These are phyloP conservation scores for Albula glossodonta DNA, from an alignment of 2,113 vertebrate genomes.

Conservation along the genomic window DNA sequence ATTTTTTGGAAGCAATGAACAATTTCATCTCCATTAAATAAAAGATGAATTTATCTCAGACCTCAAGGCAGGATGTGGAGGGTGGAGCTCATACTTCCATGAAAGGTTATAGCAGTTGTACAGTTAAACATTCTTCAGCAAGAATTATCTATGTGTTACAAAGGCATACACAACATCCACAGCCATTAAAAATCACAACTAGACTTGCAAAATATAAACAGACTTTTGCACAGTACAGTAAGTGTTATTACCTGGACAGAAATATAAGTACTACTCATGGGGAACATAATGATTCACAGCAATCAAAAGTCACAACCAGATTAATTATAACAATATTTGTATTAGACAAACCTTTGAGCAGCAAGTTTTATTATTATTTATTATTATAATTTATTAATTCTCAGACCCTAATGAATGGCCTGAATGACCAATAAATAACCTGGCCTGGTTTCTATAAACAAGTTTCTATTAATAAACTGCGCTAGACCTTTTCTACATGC, in stretches of 20 bases:
- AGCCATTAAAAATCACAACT: background rate
- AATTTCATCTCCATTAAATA: too few relatives aligned
- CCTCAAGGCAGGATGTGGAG: too few relatives aligned
- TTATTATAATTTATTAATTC: background rate
- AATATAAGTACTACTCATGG: too few relatives aligned
- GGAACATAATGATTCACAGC: too few relatives aligned
- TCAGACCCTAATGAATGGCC: background rate
- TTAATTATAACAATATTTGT: background rate
- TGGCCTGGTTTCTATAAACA: constrained; percentile 15
- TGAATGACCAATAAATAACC: constrained; percentile 4
- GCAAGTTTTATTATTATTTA: background rate
- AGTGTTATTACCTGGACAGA: too few relatives aligned
- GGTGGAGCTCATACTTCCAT: too few relatives aligned
- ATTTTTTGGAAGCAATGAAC: too few relatives aligned
- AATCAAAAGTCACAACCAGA: background rate
- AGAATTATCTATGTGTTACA: background rate
- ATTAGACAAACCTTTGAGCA: background rate
- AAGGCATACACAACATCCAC: background rate
- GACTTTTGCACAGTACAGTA: too few relatives aligned
- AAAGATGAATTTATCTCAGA: too few relatives aligned
- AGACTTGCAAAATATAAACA: too few relatives aligned
- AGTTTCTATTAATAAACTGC: background rate
- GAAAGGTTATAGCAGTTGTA: too few relatives aligned
- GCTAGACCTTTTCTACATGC: background rate
- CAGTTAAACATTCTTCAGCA: background rate